Evolutionary conservation across 2,113 vertebrate genomes (phyloP).

Genomic region (Ageneiosus marmoratus): DNA sequence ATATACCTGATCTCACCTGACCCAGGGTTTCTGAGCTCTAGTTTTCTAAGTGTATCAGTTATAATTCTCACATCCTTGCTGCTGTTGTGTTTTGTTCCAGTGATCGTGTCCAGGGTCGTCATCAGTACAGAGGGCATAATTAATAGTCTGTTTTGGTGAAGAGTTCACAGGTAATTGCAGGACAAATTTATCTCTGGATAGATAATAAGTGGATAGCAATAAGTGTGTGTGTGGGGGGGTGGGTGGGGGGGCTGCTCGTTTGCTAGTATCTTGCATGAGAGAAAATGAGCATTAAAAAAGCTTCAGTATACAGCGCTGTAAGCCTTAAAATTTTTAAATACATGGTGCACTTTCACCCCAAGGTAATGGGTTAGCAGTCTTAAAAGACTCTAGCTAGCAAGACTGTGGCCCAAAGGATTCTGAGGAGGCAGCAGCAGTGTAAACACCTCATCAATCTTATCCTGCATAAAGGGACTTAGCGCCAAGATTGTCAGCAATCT

Average conservation of each 20-base stretch:
- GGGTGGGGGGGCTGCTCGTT: no score
- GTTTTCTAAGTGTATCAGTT: not conserved
- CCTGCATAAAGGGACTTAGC: not conserved
- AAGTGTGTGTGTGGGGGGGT: not conserved
- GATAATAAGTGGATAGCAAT: not conserved
- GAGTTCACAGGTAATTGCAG: not conserved
- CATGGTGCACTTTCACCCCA: not conserved
- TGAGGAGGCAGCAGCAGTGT: not conserved
- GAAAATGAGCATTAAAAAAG: not conserved
- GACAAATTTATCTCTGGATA: not conserved
- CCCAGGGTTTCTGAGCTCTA: not conserved
- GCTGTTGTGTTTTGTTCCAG: not conserved
- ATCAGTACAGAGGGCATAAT: not conserved
- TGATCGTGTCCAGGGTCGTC: not conserved
- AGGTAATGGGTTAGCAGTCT: not conserved
- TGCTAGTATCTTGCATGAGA: not conserved
- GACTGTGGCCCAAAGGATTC: not conserved
- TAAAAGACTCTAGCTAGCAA: not conserved
- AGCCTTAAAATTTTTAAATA: not conserved
- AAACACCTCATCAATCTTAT: slow-evolving; percentile 14
- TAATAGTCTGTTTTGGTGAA: not conserved
- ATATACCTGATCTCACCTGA: not conserved
- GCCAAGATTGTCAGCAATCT: not conserved
- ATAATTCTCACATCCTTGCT: not conserved
- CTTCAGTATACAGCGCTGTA: not conserved